Base-by-base conservation (phyloP, 2,797 vertebrate species). In the Malurus splendens region DNA sequence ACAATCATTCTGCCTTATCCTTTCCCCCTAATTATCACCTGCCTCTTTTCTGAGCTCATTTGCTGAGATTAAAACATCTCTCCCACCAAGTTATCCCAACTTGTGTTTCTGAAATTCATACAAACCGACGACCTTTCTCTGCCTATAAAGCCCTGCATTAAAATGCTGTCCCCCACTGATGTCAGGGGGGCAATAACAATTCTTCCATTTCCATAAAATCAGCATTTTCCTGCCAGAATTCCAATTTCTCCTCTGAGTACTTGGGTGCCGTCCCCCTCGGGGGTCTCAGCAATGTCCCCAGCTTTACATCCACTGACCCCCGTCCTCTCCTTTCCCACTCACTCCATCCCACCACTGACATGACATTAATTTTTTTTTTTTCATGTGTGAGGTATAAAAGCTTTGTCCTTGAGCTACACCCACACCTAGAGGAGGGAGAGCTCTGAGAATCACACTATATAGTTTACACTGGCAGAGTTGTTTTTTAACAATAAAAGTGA, bases 161-260 rank as follows among this genome's bases (percentile, higher is more conserved):
- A 87, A 80, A 77, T 42, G 47, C 75, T 75, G 60, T 12, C 38
- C 68, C 68, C 32, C 30, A 24, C 27, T 62, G 67, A 86, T 57
- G 57, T 67, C 80, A 66, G 55, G 52, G 60, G 82, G 73, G 54
- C 66, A 87, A 50, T 62, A 87, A 62, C 0, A 81, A 19, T 47
- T 85, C 79, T 70, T 79, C 27, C 56, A 64, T 89, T 92, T 90
- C 74, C 82, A 86, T 60, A 87, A 93, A 90, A 92, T 71, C 68
- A 78, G 73, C 41, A 39, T 84, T 89, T 92, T 76, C 78, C 62
- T 77, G 65, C 70, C 68, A 75, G 65, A 78, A 82, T 62, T 80
- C 70, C 22, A 7, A 72, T 60, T 66, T 47, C 32, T 81, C 67
- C 76, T 78, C 22, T 0, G 6, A 75, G 52, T 30, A 7, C 52